These are phyloP conservation scores for Lagodon rhomboides DNA, from an alignment of 2,797 vertebrate genomes.

Conservation along the genomic window DNA sequence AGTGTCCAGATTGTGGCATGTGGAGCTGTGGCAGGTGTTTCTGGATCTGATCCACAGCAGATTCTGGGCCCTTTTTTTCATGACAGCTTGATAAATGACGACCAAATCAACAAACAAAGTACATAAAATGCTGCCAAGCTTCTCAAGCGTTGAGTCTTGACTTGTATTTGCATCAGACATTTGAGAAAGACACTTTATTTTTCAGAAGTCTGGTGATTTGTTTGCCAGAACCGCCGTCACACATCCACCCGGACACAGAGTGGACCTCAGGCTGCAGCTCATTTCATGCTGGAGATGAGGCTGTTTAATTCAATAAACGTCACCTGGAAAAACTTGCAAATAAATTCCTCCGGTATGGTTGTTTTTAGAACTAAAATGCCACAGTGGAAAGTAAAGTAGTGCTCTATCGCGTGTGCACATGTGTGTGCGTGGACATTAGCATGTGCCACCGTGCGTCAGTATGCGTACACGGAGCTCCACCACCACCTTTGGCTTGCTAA, in stretches of 20 bases:
- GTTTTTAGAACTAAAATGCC: constrained; percentile 53
- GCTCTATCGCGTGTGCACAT: not conserved
- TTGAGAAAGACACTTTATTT: not conserved
- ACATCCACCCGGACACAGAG: not conserved
- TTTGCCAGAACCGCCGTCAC: not conserved
- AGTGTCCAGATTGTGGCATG: constrained; percentile 11
- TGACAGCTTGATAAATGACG: constrained; percentile 34
- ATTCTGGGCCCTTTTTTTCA: not conserved
- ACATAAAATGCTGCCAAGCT: not conserved
- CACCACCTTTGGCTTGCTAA: constrained; percentile 56
- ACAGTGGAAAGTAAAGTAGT: constrained; percentile 15
- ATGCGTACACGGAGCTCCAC: constrained; percentile 23
- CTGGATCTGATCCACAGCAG: constrained; percentile 15
- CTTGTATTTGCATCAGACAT: not conserved
- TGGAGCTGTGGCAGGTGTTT: not conserved
- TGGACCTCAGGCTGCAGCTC: not conserved
- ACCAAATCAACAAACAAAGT: not conserved
- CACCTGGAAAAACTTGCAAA: not conserved
- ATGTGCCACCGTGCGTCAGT: not conserved
- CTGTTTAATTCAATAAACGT: constrained; percentile 34
- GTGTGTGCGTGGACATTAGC: not conserved
- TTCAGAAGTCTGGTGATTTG: not conserved
- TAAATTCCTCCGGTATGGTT: constrained; percentile 23
- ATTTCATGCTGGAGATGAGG: not conserved
- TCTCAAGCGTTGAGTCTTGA: too few relatives aligned